These are phyloP conservation scores for Myotis findleyi DNA, from an alignment of 2,797 vertebrate genomes.

Conservation along the genomic window DNA sequence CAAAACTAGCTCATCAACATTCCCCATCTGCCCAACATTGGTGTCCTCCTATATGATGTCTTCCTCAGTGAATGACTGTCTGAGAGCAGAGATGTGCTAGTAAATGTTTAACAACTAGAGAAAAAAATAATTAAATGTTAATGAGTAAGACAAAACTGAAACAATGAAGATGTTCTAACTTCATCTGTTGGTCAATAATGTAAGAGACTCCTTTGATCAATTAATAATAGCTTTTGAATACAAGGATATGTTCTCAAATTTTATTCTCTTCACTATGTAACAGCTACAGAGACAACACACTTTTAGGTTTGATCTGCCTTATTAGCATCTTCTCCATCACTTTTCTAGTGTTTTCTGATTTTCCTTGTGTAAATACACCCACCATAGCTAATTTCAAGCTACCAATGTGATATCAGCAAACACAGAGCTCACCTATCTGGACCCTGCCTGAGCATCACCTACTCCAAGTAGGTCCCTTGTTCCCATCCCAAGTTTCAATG, in stretches of 20 bases:
- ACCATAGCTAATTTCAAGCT: neutral
- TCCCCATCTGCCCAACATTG: neutral
- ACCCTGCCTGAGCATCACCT: neutral
- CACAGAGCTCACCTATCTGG: neutral
- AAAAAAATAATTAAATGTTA: neutral
- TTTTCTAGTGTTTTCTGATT: neutral
- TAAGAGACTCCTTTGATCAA: neutral
- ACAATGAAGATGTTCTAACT: neutral
- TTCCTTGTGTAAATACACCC: neutral
- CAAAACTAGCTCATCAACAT: neutral
- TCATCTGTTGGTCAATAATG: neutral
- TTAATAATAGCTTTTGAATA: neutral
- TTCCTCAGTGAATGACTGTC: neutral
- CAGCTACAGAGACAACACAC: neutral
- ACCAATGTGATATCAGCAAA: neutral
- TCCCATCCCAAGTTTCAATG: neutral
- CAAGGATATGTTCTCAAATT: constrained; percentile 18
- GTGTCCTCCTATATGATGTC: neutral
- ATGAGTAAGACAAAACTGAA: neutral
- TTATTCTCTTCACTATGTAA: neutral
- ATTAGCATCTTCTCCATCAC: neutral
- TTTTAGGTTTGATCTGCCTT: neutral
- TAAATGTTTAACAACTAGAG: neutral
- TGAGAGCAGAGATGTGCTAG: neutral
- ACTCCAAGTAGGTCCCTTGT: neutral